Percentiles rank a stretch among this genome's conserved stretches.
These are phyloP conservation scores for Anabacerthia variegaticeps DNA, from an alignment of 2,797 vertebrate genomes.

Conservation along the genomic window DNA sequence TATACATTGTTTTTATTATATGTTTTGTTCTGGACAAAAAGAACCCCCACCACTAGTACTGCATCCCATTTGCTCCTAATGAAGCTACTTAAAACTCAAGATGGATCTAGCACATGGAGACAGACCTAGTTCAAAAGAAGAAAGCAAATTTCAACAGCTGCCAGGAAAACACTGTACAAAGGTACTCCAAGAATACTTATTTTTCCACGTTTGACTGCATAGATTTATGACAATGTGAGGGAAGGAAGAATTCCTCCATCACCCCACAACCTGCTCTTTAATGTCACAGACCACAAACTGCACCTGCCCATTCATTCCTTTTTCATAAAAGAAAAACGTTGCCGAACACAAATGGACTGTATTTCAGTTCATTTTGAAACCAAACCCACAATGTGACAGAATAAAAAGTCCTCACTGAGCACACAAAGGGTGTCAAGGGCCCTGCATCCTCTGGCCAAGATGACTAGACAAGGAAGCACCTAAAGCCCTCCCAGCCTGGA, in stretches of 20 bases:
- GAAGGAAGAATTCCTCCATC: not conserved
- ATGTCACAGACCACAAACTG: not conserved
- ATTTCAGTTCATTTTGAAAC: not conserved
- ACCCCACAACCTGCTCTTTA: not conserved
- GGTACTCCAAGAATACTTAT: not conserved
- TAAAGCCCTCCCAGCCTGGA: not conserved
- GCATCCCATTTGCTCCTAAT: not conserved
- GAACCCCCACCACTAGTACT: not conserved
- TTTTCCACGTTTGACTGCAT: not conserved
- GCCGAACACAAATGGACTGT: accelerated
- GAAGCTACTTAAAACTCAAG: not conserved
- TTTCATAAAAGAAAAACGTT: accelerated
- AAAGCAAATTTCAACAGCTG: not conserved
- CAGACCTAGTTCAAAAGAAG: not conserved
- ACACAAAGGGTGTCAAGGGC: not conserved
- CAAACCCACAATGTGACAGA: not conserved
- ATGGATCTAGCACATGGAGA: not conserved
- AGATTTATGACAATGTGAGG: not conserved
- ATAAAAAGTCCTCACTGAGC: not conserved
- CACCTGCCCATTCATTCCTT: not conserved
- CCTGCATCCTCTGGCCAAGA: not conserved
- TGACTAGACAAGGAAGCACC: not conserved
- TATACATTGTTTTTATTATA: not conserved
- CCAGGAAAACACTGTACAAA: not conserved
- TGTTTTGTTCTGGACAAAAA: slow-evolving; percentile 1